Evolutionary conservation across 2,797 vertebrate species (phyloP), one percentile per base, ranked within the genome.

Genomic region (Microctenopoma lineatum): DNA sequence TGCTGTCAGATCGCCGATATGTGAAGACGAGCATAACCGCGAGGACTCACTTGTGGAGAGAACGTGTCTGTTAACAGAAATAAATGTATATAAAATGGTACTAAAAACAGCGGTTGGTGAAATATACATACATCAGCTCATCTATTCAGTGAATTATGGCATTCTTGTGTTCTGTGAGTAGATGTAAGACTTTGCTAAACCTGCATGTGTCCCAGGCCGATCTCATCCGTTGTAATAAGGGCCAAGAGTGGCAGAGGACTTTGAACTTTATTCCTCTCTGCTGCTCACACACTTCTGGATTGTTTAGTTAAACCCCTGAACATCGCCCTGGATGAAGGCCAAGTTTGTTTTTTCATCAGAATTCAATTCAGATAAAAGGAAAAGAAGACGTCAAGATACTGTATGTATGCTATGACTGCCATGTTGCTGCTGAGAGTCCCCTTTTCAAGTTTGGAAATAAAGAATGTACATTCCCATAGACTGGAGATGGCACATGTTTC

Each of bases 391-490:
- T 65, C 16, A n/a, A 63, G 58, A 75, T 74, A 61, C 56, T 69
- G 45, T 73, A 44, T 51, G 63, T 75, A 64, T 83, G 84, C 62
- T 66, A 7, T 55, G 81, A 74, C 67, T 79, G 77, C 79, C 81
- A 81, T 78, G 70, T 78, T 86, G 81, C 87, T 88, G 90, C 87
- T 85, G 85, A 75, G 78, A 77, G 75, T 85, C 26, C 70, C 12
- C 21, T 84, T 88, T 79, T 84, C 46, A 72, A 76, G 69, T 85
- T 87, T 88, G 65, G 79, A 83, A 93, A 92, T 93, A 93, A 94
- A 94, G 88, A 92, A 89, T 86, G 84, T 91, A 89, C 83, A 89
- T 75, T 86, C 77, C 75, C 72, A 85, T 66, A 39, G 77, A 66
- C 48, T 62, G 61, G 59, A 81, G 7, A 58, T 4, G 9, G 54